These are phyloP conservation scores for Torymus texanus DNA, from an alignment of 2,888 invertebrate genomes.

Conservation along the genomic window DNA sequence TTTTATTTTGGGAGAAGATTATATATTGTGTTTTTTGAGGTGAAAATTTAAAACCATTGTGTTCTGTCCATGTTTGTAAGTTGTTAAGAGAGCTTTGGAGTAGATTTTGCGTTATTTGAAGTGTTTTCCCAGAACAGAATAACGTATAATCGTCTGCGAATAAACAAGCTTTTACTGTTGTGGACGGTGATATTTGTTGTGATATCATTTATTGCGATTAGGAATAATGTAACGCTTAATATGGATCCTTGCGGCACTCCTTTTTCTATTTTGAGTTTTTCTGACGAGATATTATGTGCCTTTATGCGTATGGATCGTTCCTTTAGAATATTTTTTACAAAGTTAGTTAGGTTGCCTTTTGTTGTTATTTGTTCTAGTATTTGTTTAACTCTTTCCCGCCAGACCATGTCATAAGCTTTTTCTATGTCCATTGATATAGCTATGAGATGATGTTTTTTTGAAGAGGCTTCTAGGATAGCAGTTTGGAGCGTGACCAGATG, in stretches of 20 bases:
- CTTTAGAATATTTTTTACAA: not conserved
- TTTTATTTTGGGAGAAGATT: too few species aligned
- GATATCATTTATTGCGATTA: constrained; percentile 27
- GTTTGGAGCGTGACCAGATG: not conserved
- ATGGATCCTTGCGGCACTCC: constrained; percentile 10
- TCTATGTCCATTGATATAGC: not conserved
- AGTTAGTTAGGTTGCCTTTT: not conserved
- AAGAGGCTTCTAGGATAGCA: not conserved
- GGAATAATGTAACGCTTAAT: not conserved
- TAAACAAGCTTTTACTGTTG: constrained; percentile 1
- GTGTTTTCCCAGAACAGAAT: not conserved
- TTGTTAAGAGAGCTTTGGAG: not conserved
- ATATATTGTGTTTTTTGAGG: too few species aligned
- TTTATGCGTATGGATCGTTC: not conserved
- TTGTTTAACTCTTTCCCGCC: not conserved
- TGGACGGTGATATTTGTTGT: not conserved
- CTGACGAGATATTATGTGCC: not conserved
- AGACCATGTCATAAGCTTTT: constrained; percentile 13
- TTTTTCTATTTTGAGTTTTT: not conserved
- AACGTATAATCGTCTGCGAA: constrained; percentile 1
- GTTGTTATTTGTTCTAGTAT: not conserved
- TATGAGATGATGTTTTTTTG: not conserved
- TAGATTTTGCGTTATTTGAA: not conserved
- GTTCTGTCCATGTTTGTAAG: too few species aligned
- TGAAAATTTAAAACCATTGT: too few species aligned